Percentiles rank a stretch among this genome's conserved stretches.
These are phyloP conservation scores for Brevipalpus yothersi DNA, from an alignment of 1,140 invertebrate species.

Conservation along the genomic window DNA sequence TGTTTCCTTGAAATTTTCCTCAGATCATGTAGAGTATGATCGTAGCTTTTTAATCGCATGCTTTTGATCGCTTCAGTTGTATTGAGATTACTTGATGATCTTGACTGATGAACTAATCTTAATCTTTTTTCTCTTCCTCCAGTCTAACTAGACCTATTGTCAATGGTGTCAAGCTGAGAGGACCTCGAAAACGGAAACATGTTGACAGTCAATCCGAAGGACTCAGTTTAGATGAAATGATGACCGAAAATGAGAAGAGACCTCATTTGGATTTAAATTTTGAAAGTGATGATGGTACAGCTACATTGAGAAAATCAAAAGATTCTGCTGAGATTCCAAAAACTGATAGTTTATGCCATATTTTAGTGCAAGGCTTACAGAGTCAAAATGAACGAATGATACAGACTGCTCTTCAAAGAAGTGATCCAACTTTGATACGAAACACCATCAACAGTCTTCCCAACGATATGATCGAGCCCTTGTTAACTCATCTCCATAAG, in stretches of 20 bases:
- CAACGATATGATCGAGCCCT: neutral
- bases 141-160: neutral
- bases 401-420: neutral
- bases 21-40: neutral
- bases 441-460: neutral
- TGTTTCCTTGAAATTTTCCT: neutral
- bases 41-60: neutral
- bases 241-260: neutral
- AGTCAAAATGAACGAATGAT: neutral
- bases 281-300: neutral
- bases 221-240: neutral
- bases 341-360: slow-evolving; percentile 8
- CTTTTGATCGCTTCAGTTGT: neutral
- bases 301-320: neutral
- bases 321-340: neutral
- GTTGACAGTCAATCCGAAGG: neutral
- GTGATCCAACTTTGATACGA: neutral
- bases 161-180: neutral
- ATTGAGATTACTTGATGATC: neutral
- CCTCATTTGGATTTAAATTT: neutral
- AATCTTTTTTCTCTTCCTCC: neutral
- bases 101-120: neutral
- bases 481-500: neutral
- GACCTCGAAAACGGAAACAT: neutral
- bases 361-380: slow-evolving; percentile 1